These are phyloP conservation scores for Neolamprologus variostigma DNA, from an alignment of 2,113 vertebrate genomes.

Conservation along the genomic window DNA sequence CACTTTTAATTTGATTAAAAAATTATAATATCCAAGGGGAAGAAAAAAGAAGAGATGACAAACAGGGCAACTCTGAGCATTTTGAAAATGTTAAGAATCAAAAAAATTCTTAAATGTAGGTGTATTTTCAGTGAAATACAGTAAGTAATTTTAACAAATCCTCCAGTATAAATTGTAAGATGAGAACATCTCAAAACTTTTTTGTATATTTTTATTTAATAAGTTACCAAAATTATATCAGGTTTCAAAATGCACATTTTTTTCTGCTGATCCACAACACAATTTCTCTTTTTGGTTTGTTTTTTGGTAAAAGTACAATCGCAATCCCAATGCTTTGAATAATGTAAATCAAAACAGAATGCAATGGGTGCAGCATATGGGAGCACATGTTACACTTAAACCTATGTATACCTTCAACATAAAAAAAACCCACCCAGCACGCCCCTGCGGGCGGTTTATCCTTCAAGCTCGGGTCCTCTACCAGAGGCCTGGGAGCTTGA, in stretches of 20 bases:
- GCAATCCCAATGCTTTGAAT: neutral
- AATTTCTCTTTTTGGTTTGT: neutral
- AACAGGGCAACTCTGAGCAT: neutral
- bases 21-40: neutral
- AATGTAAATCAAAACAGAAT: neutral
- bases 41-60: neutral
- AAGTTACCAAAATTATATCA: neutral
- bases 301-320: neutral
- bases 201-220: neutral
- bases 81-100: neutral
- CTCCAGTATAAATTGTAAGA: neutral
- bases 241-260: neutral
- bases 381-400: neutral
- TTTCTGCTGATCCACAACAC: neutral
- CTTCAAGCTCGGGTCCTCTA: no score
- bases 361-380: neutral
- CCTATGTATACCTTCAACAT: neutral
- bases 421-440: no score
- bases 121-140: neutral
- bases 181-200: neutral
- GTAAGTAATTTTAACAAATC: neutral
- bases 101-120: neutral
- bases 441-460: no score
- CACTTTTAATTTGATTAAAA: neutral
- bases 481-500: no score